These are phyloP conservation scores for Pyxicephalus adspersus DNA, from an alignment of 2,113 vertebrate species.

Conservation along the genomic window DNA sequence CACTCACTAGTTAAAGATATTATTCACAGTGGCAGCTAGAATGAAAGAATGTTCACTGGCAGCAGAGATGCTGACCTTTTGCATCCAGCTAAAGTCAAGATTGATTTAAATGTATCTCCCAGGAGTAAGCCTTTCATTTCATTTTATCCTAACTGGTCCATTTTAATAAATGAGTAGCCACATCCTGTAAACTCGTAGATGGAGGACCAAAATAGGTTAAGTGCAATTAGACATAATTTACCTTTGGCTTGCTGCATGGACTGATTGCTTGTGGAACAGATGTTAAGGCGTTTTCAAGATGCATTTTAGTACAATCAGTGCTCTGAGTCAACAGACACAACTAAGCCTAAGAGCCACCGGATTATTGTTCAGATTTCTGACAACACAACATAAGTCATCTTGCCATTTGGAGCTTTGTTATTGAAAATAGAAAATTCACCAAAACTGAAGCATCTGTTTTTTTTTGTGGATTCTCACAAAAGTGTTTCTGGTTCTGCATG, in stretches of 20 bases:
- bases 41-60: slow-evolving; percentile 23
- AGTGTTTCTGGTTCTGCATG: too few species aligned
- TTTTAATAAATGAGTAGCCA: slow-evolving; percentile 28
- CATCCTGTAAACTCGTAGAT: slow-evolving; percentile 18
- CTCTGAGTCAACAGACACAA: background rate
- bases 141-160: slow-evolving; percentile 15
- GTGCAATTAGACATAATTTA: slow-evolving; percentile 41
- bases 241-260: slow-evolving; percentile 19
- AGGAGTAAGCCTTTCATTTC: slow-evolving; percentile 5
- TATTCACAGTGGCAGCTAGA: background rate
- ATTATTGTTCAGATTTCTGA: background rate
- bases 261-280: slow-evolving; percentile 18
- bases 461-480: too few species aligned
- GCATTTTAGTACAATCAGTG: slow-evolving; percentile 5
- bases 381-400: background rate
- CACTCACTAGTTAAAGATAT: background rate
- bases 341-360: background rate
- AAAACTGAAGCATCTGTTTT: too few species aligned
- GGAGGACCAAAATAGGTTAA: slow-evolving; percentile 35
- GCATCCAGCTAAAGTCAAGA: slow-evolving; percentile 1
- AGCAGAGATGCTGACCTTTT: slow-evolving; percentile 21
- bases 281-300: slow-evolving; percentile 21
- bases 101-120: slow-evolving; percentile 37
- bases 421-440: too few species aligned
- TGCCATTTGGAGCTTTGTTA: too few species aligned